A percentile compares a stretch with the other conserved stretches of the same genome.
Evolutionary conservation across 1,140 invertebrate genomes (phyloP).

Genomic region (Cylas formicarius): DNA sequence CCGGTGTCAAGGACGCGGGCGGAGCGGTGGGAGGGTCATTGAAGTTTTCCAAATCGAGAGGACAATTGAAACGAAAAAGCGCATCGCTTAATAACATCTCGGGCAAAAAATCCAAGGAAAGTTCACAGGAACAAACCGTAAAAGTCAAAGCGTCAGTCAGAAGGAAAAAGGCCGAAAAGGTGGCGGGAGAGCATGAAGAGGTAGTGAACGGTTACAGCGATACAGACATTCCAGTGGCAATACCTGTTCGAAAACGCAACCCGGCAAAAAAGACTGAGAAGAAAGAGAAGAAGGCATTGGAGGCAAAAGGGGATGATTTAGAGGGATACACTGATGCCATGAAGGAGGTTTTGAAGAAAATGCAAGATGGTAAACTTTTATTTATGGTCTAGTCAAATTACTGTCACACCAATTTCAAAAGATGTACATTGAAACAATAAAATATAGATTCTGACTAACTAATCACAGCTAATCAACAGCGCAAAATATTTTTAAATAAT

Average conservation of each 20-base stretch:
- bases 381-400: too few species aligned
- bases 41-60: slow-evolving; percentile 24
- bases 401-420: too few species aligned
- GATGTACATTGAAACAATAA: too few species aligned
- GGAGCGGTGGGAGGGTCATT: slow-evolving; percentile 17
- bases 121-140: slow-evolving; percentile 1
- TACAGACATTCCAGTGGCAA: too few species aligned
- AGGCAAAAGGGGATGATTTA: background rate
- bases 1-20: slow-evolving; percentile 46
- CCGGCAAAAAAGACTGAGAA: background rate
- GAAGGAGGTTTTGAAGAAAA: slow-evolving; percentile 25
- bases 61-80: slow-evolving; percentile 10
- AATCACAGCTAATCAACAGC: too few species aligned
- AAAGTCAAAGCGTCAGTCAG: slow-evolving; percentile 1
- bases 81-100: slow-evolving; percentile 4
- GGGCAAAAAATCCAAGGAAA: slow-evolving; percentile 1
- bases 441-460: too few species aligned
- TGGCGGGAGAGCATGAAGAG: slow-evolving; percentile 4
- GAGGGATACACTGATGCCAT: slow-evolving; percentile 26
- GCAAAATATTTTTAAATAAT: too few species aligned
- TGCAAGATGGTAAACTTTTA: too few species aligned
- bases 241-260: slow-evolving; percentile 5
- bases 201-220: too few species aligned
- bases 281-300: slow-evolving; percentile 2
- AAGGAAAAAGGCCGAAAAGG: slow-evolving; percentile 3